Evolutionary conservation across 2,888 invertebrate genomes (phyloP).

Genomic region (Zygogramma bicolorata): DNA sequence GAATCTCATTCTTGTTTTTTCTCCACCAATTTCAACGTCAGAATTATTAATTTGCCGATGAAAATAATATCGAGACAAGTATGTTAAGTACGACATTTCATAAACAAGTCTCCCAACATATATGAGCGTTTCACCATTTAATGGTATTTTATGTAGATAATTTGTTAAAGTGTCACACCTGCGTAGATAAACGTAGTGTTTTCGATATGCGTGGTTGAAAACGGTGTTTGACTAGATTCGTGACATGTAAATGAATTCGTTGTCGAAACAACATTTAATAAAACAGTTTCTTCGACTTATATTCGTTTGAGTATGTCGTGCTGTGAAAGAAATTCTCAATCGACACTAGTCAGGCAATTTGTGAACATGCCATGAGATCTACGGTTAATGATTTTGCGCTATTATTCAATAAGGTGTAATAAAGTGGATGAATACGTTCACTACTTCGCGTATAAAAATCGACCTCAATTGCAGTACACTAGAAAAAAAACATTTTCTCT

Average conservation of each 20-base stretch:
- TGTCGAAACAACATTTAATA: neutral
- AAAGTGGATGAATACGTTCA: too few species aligned
- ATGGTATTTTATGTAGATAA: slow-evolving; percentile 27
- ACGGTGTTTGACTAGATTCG: slow-evolving; percentile 8
- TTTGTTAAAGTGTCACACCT: slow-evolving; percentile 30
- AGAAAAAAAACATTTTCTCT: too few species aligned
- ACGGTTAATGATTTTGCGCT: too few species aligned
- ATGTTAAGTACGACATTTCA: slow-evolving; percentile 9
- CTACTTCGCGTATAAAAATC: too few species aligned
- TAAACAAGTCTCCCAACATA: slow-evolving; percentile 22
- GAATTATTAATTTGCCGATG: neutral
- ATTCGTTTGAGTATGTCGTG: neutral
- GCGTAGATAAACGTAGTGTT: slow-evolving; percentile 14
- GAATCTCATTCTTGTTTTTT: too few species aligned
- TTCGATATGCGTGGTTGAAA: slow-evolving; percentile 17
- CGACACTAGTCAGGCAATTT: neutral
- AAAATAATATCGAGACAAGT: neutral
- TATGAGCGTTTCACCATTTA: slow-evolving; percentile 21
- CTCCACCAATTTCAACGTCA: too few species aligned
- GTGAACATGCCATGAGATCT: neutral
- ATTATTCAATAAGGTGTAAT: too few species aligned
- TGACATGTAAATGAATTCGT: slow-evolving; percentile 10
- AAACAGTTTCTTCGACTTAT: neutral
- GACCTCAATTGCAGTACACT: too few species aligned
- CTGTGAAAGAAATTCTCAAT: neutral